Percentiles rank a stretch among this genome's conserved stretches.
phyloP scores from a whole-genome alignment of 2,797 vertebrate species.

The Craterocephalus amniculus region DNA sequence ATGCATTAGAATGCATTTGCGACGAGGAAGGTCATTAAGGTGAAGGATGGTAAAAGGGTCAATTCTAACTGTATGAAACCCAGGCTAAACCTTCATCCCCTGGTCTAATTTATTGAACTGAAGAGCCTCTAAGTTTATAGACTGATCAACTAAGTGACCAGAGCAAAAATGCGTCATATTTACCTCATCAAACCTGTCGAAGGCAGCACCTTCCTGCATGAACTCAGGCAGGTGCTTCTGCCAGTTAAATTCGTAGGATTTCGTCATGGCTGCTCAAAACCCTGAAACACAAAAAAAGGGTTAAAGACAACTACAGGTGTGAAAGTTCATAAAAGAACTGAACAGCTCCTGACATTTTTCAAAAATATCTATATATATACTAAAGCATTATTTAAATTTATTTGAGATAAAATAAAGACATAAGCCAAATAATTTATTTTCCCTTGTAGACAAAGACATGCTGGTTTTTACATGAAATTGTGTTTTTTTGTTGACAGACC shows the following conservation, averaged over 20 bases:
- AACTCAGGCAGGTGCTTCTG: slow-evolving; percentile 94
- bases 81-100: background rate
- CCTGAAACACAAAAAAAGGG: slow-evolving; percentile 74
- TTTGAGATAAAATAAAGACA: background rate
- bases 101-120: background rate
- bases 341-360: background rate
- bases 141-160: background rate
- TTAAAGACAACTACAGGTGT: slow-evolving; percentile 4
- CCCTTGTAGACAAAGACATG: background rate
- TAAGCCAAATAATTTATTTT: background rate
- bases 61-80: background rate
- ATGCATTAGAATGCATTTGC: slow-evolving; percentile 33
- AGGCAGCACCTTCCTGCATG: slow-evolving; percentile 93
- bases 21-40: slow-evolving; percentile 32
- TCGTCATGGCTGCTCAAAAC: slow-evolving; percentile 92
- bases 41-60: slow-evolving; percentile 41
- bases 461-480: background rate
- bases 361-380: background rate
- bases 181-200: slow-evolving; percentile 99
- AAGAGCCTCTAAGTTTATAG: background rate
- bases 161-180: slow-evolving; percentile 34
- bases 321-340: background rate
- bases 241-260: slow-evolving; percentile 99
- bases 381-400: background rate
- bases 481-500: background rate